Evolutionary conservation across 1,140 invertebrate genomes (phyloP), one percentile per base, ranked within the genome.

Genomic region (Sweltsa coloradensis): DNA sequence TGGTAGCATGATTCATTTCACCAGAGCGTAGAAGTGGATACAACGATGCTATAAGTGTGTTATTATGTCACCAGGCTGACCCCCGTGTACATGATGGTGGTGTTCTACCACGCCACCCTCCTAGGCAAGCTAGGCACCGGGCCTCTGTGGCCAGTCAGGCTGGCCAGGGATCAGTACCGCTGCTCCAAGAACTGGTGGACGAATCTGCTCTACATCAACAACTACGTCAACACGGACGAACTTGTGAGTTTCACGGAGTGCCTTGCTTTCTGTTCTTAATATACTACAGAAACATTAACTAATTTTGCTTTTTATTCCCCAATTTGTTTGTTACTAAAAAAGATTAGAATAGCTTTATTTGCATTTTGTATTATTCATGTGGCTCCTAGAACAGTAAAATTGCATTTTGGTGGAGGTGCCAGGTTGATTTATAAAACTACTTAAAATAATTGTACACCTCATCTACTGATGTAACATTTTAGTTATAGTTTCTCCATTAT

Each of bases 121-220:
- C 62, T 83, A 25, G 67, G 72, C 5, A 72, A 74, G 55, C 62
- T 81, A 4, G 77, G 73, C 18, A 69, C 71, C 50, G 81, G 81
- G 2, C 82, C 81, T 0, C 58, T 82, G 11, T 85, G 82, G 82
- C 61, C 72, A 27, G 63, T 65, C 23, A 69, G 69, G 51, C 69
- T 82, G 47, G 55, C 60, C 40, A 31, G 71, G 16, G 79, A 84
- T 60, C 72, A 76, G 45, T 66, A 78, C 31, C 64, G 78, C 49
- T 89, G 86, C 56, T 57, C 68, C 51, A 63, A 71, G 5, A 80
- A 79, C 16, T 89, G 87, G 88, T 92, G 88, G 88, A 71, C 78
- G 0, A 89, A 89, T 58, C 62, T 90, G 11, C 65, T 90, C 1
- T 89, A 88, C 58, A 70, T 90, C n/a, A 89, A 89, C 59, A 92